Percentiles rank a stretch among this genome's conserved stretches.
Evolutionary conservation across 1,140 invertebrate species (phyloP).

Genomic region (Drosophila paulistorum): DNA sequence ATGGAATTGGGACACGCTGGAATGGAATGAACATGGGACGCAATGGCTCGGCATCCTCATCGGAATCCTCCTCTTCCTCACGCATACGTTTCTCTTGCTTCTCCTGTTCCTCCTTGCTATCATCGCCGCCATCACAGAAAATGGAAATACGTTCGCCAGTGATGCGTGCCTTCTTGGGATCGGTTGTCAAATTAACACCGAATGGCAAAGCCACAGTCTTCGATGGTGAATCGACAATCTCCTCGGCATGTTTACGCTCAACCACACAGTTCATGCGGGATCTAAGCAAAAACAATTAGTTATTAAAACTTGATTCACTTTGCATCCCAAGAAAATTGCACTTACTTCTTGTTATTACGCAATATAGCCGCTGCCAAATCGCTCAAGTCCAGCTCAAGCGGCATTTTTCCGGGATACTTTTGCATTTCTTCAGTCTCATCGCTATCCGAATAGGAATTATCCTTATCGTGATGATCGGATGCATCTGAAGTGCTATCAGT

Average conservation of each 20-base stretch:
- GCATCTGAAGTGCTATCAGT: slow-evolving; percentile 50
- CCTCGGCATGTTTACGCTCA: slow-evolving; percentile 91
- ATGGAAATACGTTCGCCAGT: slow-evolving; percentile 93
- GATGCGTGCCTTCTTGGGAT: slow-evolving; percentile 88
- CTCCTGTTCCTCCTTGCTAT: slow-evolving; percentile 41
- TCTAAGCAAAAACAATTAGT: slow-evolving; percentile 54
- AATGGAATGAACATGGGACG: slow-evolving; percentile 81
- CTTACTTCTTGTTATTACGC: slow-evolving; percentile 89
- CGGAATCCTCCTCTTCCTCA: slow-evolving; percentile 72
- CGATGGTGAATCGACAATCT: slow-evolving; percentile 90
- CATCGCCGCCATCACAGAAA: slow-evolving; percentile 90
- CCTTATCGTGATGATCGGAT: slow-evolving; percentile 50
- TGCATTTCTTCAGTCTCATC: slow-evolving; percentile 84
- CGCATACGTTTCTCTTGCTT: slow-evolving; percentile 61
- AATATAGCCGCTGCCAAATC: slow-evolving; percentile 90
- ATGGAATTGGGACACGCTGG: slow-evolving; percentile 81
- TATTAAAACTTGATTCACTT: not conserved
- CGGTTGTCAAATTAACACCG: slow-evolving; percentile 88
- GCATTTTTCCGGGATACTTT: slow-evolving; percentile 89
- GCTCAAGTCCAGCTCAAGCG: slow-evolving; percentile 91
- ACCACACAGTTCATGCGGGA: slow-evolving; percentile 94
- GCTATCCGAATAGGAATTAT: slow-evolving; percentile 76
- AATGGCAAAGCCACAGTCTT: slow-evolving; percentile 87
- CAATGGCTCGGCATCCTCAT: slow-evolving; percentile 73
- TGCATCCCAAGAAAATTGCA: not conserved